Percentiles rank a stretch among this genome's conserved stretches.
phyloP scores from a whole-genome alignment of 2,797 vertebrate genomes.

The Babyrousa celebensis region DNA sequence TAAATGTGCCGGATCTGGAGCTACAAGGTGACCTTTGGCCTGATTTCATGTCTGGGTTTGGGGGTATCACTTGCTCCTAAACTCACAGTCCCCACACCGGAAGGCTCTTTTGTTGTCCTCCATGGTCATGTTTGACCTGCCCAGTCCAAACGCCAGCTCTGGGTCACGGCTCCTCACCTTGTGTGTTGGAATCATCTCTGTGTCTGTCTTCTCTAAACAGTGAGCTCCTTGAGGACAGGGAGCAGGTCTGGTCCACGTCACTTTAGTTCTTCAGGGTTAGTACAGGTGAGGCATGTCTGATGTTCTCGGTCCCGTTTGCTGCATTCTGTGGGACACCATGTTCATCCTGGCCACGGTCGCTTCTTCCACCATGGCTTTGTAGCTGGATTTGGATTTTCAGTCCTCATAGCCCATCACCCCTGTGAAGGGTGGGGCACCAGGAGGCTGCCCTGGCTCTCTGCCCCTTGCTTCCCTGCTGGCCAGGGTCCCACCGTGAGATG shows the following conservation, averaged over 20 bases:
- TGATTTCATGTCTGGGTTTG: background rate
- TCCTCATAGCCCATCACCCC: background rate
- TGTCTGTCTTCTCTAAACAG: background rate
- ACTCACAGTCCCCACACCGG: background rate
- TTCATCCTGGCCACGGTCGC: background rate
- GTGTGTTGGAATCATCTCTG: background rate
- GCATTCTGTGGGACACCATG: background rate
- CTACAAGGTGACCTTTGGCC: accelerated
- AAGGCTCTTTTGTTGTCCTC: background rate
- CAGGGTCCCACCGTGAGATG: background rate
- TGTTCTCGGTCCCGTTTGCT: background rate
- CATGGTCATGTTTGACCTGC: background rate
- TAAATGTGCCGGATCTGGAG: accelerated
- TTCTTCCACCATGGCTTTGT: background rate
- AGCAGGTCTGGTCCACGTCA: too few relatives aligned
- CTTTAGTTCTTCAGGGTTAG: background rate
- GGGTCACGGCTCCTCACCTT: accelerated
- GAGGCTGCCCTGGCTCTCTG: background rate
- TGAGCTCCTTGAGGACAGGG: background rate
- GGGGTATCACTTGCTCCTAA: background rate
- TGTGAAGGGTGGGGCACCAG: background rate
- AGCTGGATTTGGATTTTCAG: conserved; percentile 8
- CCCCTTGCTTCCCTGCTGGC: conserved; percentile 12
- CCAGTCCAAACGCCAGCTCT: background rate
- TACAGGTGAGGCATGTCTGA: background rate